Evolutionary conservation across 2,888 invertebrate genomes (phyloP).

Genomic region (Phengaris alcon): DNA sequence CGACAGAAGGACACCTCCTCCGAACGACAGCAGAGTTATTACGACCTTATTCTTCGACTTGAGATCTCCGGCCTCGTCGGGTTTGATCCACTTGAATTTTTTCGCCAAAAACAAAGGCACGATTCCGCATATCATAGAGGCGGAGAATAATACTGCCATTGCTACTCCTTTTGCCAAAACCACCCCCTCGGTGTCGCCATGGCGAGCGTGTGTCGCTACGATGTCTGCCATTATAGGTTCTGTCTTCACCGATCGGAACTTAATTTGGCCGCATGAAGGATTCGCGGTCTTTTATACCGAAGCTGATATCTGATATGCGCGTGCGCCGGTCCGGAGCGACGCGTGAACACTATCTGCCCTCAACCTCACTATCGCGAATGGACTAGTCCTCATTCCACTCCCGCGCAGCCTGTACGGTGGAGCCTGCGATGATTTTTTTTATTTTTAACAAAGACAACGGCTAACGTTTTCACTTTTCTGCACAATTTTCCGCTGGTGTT

Average conservation of each 20-base stretch:
- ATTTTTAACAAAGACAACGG: not conserved
- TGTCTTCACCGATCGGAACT: slow-evolving; percentile 36
- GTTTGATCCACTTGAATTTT: slow-evolving; percentile 80
- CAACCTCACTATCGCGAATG: not conserved
- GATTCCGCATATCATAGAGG: slow-evolving; percentile 87
- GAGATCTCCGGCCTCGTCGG: slow-evolving; percentile 68
- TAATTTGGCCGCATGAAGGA: slow-evolving; percentile 48
- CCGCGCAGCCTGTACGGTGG: slow-evolving; percentile 55
- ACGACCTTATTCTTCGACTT: slow-evolving; percentile 75
- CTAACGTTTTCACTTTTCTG: not conserved
- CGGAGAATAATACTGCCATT: slow-evolving; percentile 86
- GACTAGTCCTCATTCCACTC: slow-evolving; percentile 50
- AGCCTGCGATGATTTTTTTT: slow-evolving; percentile 49
- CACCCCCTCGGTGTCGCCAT: slow-evolving; percentile 63
- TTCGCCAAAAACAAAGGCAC: slow-evolving; percentile 85
- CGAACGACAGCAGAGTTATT: slow-evolving; percentile 85
- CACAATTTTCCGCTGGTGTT: not conserved
- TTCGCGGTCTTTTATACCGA: slow-evolving; percentile 62
- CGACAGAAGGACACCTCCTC: slow-evolving; percentile 90
- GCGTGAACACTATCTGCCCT: slow-evolving; percentile 55
- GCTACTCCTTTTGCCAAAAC: slow-evolving; percentile 87
- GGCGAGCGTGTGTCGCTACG: slow-evolving; percentile 38
- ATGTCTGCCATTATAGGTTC: slow-evolving; percentile 40
- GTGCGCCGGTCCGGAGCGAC: slow-evolving; percentile 64
- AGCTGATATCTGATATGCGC: slow-evolving; percentile 59